A percentile compares a stretch with the other conserved stretches of the same genome.
phyloP scores from a whole-genome alignment of 2,113 vertebrate species.

The Perccottus glenii region DNA sequence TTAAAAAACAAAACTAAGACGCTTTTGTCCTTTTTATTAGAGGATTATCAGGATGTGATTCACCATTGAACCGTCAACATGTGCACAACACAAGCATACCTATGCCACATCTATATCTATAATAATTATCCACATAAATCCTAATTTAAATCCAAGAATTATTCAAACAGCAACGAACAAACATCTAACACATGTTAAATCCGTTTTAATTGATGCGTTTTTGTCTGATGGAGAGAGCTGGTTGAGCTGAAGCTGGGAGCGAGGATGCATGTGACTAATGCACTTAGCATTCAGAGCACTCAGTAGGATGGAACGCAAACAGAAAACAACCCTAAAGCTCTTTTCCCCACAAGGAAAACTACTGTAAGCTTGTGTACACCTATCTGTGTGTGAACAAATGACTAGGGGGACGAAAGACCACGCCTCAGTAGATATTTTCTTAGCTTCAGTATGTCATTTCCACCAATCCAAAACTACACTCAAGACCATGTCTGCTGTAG shows the following conservation, averaged over 20 bases:
- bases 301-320: constrained; percentile 17
- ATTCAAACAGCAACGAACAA: constrained; percentile 12
- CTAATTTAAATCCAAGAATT: not conserved
- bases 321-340: constrained; percentile 33
- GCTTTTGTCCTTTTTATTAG: no score
- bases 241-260: constrained; percentile 12
- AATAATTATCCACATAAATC: not conserved
- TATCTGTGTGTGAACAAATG: constrained; percentile 17
- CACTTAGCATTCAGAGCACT: constrained; percentile 38
- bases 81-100: not conserved
- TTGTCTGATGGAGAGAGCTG: constrained; percentile 19
- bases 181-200: constrained; percentile 4
- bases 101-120: not conserved
- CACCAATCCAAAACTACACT: not conserved
- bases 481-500: not conserved
- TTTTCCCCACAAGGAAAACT: constrained; percentile 18
- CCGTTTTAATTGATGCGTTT: not conserved
- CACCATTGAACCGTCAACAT: no score
- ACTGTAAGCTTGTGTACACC: constrained; percentile 9
- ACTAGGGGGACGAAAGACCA: constrained; percentile 22
- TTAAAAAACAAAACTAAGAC: no score
- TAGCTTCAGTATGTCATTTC: not conserved
- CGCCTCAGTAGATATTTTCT: not conserved
- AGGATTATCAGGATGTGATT: no score
- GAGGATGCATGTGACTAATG: constrained; percentile 23